phyloP scores from a whole-genome alignment of 2,797 vertebrate genomes.

The Anomalospiza imberbis region DNA sequence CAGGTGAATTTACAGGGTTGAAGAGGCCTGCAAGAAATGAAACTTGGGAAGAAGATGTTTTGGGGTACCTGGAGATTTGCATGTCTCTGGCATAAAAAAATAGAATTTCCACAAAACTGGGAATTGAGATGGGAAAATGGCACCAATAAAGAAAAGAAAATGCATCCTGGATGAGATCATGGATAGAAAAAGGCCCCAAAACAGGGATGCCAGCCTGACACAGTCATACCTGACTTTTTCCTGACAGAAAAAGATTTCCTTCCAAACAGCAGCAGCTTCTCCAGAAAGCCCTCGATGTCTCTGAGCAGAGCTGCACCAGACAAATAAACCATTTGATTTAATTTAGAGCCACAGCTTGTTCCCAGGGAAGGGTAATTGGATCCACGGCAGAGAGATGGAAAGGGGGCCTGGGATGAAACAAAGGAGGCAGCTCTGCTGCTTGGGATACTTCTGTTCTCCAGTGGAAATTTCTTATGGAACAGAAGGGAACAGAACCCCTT shows the following conservation, averaged over 20 bases:
- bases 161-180: not conserved
- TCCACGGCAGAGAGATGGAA: constrained; percentile 18
- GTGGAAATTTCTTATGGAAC: not conserved
- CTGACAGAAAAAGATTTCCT: not conserved
- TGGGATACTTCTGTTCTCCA: not conserved
- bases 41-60: not conserved
- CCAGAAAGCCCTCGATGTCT: not conserved
- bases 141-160: not conserved
- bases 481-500: not conserved
- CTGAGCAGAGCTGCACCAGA: not conserved
- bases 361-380: constrained; percentile 43
- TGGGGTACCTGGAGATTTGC: not conserved
- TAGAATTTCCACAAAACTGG: not conserved
- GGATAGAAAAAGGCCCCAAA: not conserved
- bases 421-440: not conserved
- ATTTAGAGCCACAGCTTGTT: constrained; percentile 45
- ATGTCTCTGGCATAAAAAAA: not conserved
- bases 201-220: not conserved
- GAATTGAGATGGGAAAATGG: not conserved
- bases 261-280: not conserved
- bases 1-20: not conserved
- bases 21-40: not conserved
- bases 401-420: constrained; percentile 6
- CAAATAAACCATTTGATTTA: constrained; percentile 48
- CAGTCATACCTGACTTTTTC: not conserved